These are phyloP conservation scores for Sarcophaga bullata DNA, from an alignment of 1,140 invertebrate genomes.

Conservation along the genomic window DNA sequence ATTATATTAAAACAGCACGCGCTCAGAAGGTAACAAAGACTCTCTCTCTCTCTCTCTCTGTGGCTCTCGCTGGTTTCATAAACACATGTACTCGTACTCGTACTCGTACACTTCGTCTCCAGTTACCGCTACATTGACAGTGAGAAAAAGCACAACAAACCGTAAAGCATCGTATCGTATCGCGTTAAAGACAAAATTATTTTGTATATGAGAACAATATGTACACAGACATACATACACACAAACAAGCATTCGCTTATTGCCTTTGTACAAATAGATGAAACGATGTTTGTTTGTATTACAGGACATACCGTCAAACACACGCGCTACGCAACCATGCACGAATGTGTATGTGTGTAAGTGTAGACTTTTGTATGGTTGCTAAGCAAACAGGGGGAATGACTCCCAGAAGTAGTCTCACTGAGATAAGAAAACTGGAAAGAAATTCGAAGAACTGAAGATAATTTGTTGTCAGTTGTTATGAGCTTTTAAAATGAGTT, in stretches of 20 bases:
- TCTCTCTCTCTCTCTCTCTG: neutral
- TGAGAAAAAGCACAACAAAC: slow-evolving; percentile 60
- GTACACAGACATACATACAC: slow-evolving; percentile 27
- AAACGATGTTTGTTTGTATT: neutral
- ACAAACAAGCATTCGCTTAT: neutral
- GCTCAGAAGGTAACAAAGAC: neutral
- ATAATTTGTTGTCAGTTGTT: no score
- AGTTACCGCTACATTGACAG: neutral
- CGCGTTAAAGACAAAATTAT: slow-evolving; percentile 28
- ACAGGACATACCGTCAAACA: neutral
- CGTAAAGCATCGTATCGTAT: slow-evolving; percentile 65
- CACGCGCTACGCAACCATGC: neutral
- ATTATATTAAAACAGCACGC: neutral
- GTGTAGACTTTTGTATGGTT: neutral
- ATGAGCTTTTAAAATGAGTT: no score
- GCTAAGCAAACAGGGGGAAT: neutral
- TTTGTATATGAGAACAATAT: slow-evolving; percentile 20
- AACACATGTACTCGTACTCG: neutral
- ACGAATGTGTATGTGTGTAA: neutral
- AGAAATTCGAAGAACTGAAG: no score
- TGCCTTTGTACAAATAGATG: slow-evolving; percentile 43
- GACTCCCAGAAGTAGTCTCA: no score
- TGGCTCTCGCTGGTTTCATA: no score
- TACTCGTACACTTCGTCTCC: neutral
- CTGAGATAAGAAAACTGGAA: no score